A percentile compares a stretch with the other conserved stretches of the same genome.
phyloP scores from a whole-genome alignment of 2,888 invertebrate species.

The Octodonta nipae region DNA sequence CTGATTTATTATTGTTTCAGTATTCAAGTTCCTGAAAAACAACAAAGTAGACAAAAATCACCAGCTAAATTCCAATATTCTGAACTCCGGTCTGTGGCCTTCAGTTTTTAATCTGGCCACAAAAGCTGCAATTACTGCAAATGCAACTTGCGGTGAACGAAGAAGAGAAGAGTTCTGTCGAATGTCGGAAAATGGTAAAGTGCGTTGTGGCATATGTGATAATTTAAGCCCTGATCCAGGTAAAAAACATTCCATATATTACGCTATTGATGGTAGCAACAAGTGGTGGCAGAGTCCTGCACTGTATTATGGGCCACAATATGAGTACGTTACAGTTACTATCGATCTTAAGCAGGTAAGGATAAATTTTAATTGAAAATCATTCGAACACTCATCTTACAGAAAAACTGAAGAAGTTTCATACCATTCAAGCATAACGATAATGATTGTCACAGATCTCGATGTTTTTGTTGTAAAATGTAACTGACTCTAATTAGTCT shows the following conservation, averaged over 20 bases:
- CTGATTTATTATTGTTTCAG: no score
- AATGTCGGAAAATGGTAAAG: slow-evolving; percentile 46
- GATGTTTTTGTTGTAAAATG: no score
- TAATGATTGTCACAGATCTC: no score
- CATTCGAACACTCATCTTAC: no score
- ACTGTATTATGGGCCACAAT: slow-evolving; percentile 66
- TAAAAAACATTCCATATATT: slow-evolving; percentile 70
- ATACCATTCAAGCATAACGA: no score
- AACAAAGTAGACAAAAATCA: no score
- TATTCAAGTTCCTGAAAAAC: no score
- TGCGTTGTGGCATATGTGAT: slow-evolving; percentile 70
- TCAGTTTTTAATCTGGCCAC: slow-evolving; percentile 81
- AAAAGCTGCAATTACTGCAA: slow-evolving; percentile 64
- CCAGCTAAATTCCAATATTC: no score
- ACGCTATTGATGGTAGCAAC: slow-evolving; percentile 66
- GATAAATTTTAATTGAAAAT: no score
- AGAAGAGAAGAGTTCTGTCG: slow-evolving; percentile 84
- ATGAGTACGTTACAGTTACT: slow-evolving; percentile 76
- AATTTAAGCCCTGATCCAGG: slow-evolving; percentile 54
- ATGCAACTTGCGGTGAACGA: slow-evolving; percentile 81
- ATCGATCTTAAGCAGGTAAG: slow-evolving; percentile 85
- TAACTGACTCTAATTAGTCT: no score
- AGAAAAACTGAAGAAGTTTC: no score
- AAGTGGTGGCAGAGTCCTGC: slow-evolving; percentile 97
- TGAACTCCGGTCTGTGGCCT: slow-evolving; percentile 67